Percentiles rank a stretch among this genome's conserved stretches.
Evolutionary conservation across 2,888 invertebrate species (phyloP).

Genomic region (Drosophila helvetica): DNA sequence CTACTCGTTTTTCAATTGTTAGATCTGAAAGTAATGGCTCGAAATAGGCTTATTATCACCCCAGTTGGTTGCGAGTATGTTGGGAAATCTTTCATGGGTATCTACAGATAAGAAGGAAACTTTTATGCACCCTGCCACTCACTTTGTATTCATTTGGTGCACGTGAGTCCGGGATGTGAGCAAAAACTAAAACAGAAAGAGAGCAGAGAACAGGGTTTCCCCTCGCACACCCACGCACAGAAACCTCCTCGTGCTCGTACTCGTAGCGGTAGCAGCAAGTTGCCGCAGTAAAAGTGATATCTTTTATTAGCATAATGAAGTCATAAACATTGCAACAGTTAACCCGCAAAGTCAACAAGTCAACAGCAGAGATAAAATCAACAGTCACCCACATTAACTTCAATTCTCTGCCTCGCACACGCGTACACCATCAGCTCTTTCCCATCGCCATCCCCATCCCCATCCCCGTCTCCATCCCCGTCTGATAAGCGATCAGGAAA

Average conservation of each 20-base stretch:
- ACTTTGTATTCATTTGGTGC: background rate
- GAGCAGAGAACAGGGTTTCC: background rate
- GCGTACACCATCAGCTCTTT: conserved; percentile 9
- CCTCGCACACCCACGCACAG: background rate
- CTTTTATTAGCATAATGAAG: conserved; percentile 77
- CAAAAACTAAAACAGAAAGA: background rate
- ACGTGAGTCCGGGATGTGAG: background rate
- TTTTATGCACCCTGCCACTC: background rate
- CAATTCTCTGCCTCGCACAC: conserved; percentile 12
- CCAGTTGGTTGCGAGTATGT: too few species aligned
- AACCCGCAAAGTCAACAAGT: conserved; percentile 76
- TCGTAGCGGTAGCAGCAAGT: background rate
- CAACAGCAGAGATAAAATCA: conserved; percentile 75
- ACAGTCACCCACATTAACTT: conserved; percentile 60
- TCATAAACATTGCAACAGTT: conserved; percentile 77
- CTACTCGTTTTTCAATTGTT: too few species aligned
- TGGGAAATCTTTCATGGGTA: too few species aligned
- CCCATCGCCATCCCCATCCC: conserved; percentile 11
- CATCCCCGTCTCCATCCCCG: conserved; percentile 13
- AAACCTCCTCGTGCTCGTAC: background rate
- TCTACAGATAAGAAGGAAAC: background rate
- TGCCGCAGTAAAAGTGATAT: conserved; percentile 59
- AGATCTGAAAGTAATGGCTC: too few species aligned
- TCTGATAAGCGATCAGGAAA: conserved; percentile 71
- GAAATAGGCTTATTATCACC: too few species aligned